A percentile compares a stretch with the other conserved stretches of the same genome.
Conservation (phyloP, 2,888 invertebrate genomes). For the Deilephila porcellus region DNA sequence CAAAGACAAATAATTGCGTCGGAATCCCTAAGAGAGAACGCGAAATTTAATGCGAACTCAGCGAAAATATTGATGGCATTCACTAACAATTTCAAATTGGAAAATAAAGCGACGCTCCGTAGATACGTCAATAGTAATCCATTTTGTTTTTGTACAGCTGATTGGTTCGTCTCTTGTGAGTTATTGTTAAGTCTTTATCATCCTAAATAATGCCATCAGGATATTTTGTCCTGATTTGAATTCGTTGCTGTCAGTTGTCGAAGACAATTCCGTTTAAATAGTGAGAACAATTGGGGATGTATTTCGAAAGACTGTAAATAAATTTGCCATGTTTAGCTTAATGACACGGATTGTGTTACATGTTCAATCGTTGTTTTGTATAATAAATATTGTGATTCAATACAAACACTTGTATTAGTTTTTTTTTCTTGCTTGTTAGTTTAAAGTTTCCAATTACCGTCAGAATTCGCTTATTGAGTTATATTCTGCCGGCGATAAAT, state of each 20-base stretch:
- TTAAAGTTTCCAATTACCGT: no score
- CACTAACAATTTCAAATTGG: conserved; percentile 20
- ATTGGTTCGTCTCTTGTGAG: conserved; percentile 28
- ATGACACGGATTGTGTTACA: not conserved
- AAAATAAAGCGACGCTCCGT: conserved; percentile 26
- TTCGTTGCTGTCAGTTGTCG: conserved; percentile 26
- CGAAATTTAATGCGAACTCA: conserved; percentile 41
- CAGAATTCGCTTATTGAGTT: no score
- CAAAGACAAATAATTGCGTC: conserved; percentile 45
- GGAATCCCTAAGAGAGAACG: conserved; percentile 42
- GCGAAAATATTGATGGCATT: conserved; percentile 34
- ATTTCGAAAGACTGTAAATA: not conserved
- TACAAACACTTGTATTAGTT: not conserved
- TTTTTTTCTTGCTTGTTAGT: no score
- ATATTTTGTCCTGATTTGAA: conserved; percentile 27
- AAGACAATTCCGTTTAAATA: conserved; percentile 15
- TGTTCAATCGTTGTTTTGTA: not conserved
- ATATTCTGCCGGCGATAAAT: no score
- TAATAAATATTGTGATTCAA: not conserved
- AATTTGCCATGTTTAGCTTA: not conserved
- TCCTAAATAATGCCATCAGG: conserved; percentile 24
- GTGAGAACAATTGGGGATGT: not conserved
- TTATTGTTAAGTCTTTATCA: conserved; percentile 31
- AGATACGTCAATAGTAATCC: conserved; percentile 30
- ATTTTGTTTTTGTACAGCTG: conserved; percentile 17